Base-by-base conservation (phyloP, 2,113 vertebrate genomes). In the Otolemur garnettii region DNA sequence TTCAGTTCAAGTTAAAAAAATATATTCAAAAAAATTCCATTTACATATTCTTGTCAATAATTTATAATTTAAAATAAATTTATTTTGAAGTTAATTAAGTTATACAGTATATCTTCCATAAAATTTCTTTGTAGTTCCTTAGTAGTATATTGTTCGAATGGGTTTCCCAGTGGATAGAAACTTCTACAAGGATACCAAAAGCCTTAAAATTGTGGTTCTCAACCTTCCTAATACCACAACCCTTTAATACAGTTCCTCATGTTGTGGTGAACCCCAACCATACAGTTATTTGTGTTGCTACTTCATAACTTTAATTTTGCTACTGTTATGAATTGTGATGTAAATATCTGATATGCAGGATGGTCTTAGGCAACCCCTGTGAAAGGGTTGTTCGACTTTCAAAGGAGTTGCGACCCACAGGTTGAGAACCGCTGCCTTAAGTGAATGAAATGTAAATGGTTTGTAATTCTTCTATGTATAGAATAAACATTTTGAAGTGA, bases 41-140 rank as follows among this genome's bases (percentile, higher is more conserved):
- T 74, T 68, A 69, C 15, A 50, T 62, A 96, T 19, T 19, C 22
- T 81, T 71, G 19, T 81, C 77, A 64, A 4, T 42, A 79, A 95
- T 83, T 91, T 82, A 91, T 71, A 71, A 71, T 45, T 83, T 64
- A 45, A 74, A 95, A 87, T 81, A 80, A 82, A 71, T 26, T 93
- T 90, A 79, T 50, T 75, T 26, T 95, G 79, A 93, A 64, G 33
- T 55, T 66, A 94, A 75, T 74, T 85, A 96, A 38, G 21, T 81
- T 91, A 85, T 7, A 85, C 22, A 97, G 26, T 5, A 78, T 35
- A 92, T 85, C 59, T 87, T 94, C 33, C 33, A 45, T 72, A 89
- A 66, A 84, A 85, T 28, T 71, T 95, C 33, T 90, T 42, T 77
- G 26, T 59, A 95, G 45, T 86, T 64, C 75, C 38, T 62, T 42